A percentile compares a stretch with the other conserved stretches of the same genome.
phyloP scores from a whole-genome alignment of 2,797 vertebrate genomes.

The Sebastes minor region DNA sequence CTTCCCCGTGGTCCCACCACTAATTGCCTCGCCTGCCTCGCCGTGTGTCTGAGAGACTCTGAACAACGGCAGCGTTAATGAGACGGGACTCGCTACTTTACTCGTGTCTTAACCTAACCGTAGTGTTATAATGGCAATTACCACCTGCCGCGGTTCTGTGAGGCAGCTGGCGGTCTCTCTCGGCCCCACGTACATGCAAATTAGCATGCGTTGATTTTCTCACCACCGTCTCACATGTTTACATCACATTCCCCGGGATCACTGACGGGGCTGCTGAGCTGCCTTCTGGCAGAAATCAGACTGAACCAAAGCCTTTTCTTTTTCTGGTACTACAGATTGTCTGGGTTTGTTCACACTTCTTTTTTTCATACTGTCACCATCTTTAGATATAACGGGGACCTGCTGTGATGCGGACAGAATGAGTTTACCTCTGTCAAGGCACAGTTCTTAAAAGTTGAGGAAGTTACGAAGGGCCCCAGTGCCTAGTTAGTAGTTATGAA shows the following conservation, averaged over 20 bases:
- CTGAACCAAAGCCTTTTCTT: not conserved
- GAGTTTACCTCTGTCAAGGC: constrained; percentile 1
- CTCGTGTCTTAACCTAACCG: constrained; percentile 15
- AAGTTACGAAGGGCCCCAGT: too few relatives aligned
- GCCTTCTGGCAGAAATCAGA: not conserved
- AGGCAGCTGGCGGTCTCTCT: constrained; percentile 45
- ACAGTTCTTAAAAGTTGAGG: not conserved
- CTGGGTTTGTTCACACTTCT: not conserved
- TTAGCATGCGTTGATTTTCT: not conserved
- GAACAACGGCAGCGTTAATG: constrained; percentile 50
- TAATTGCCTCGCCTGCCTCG: constrained; percentile 8
- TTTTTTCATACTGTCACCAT: not conserved
- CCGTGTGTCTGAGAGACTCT: not conserved
- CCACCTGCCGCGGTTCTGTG: constrained; percentile 42
- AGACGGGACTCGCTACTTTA: constrained; percentile 39
- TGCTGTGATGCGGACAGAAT: not conserved
- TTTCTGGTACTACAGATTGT: not conserved
- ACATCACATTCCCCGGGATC: constrained; percentile 19
- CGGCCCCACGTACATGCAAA: not conserved
- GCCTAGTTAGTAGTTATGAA: too few relatives aligned
- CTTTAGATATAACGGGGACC: constrained; percentile 3
- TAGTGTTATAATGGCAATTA: constrained; percentile 57
- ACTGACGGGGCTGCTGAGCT: not conserved
- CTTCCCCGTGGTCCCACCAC: not conserved
- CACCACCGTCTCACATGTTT: not conserved